Percentiles rank a stretch among this genome's conserved stretches.
phyloP scores from a whole-genome alignment of 2,113 vertebrate species.

The Mirza zaza region DNA sequence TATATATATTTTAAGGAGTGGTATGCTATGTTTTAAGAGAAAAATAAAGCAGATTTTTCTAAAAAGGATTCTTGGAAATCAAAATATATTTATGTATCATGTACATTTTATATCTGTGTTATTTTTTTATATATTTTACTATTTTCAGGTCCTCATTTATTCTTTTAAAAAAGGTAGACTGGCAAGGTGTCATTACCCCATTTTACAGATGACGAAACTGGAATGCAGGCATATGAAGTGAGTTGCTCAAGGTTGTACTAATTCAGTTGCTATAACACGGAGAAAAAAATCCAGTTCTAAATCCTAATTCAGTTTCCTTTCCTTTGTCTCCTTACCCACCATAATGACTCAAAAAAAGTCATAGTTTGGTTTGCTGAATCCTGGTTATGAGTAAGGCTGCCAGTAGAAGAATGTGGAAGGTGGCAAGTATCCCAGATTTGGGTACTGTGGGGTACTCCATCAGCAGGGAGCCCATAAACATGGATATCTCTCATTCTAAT shows the following conservation, averaged over 20 bases:
- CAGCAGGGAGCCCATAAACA: not conserved
- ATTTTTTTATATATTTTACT: not conserved
- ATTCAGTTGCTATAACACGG: not conserved
- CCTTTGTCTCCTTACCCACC: not conserved
- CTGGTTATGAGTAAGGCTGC: not conserved
- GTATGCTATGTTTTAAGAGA: not conserved
- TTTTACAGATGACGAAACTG: not conserved
- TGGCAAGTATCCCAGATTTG: not conserved
- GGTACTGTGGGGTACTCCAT: accelerated
- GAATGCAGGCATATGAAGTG: not conserved
- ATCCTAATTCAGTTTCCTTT: not conserved
- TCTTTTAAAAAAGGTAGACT: not conserved
- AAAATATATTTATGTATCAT: not conserved
- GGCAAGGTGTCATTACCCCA: not conserved
- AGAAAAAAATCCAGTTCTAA: not conserved
- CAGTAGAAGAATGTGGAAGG: not conserved
- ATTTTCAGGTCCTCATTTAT: not conserved
- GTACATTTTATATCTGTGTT: not conserved
- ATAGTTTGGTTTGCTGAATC: not conserved
- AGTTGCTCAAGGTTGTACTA: not conserved
- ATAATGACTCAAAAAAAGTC: not conserved
- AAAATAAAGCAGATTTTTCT: not conserved
- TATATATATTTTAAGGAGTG: not conserved
- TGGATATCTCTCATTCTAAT: not conserved
- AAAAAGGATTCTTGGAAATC: not conserved